A percentile compares a stretch with the other conserved stretches of the same genome.
Conservation (phyloP, 2,797 vertebrate genomes). For the Paratrypauchen microcephalus region DNA sequence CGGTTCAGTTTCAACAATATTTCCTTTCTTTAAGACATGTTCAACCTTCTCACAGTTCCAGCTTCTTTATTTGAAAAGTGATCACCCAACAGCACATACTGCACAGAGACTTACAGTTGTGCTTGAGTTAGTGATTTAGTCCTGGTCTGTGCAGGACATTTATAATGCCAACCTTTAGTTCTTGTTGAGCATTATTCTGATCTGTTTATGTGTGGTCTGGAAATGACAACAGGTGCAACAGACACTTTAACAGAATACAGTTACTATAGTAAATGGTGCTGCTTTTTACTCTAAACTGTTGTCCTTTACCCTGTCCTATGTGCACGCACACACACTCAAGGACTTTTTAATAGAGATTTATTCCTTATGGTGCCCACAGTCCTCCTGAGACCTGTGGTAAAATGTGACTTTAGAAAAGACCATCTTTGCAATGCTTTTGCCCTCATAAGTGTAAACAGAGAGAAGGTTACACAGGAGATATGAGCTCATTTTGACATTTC, state of each 20-base stretch:
- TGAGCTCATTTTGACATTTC: too few relatives aligned
- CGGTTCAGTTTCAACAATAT: constrained; percentile 10
- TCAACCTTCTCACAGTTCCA: constrained; percentile 29
- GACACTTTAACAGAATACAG: constrained; percentile 82
- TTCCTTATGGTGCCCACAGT: constrained; percentile 70
- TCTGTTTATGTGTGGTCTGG: constrained; percentile 73
- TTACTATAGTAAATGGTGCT: constrained; percentile 84
- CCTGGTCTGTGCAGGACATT: constrained; percentile 43
- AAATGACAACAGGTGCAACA: constrained; percentile 81
- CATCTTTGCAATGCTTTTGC: constrained; percentile 70
- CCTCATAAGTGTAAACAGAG: constrained; percentile 49
- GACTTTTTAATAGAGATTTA: constrained; percentile 80
- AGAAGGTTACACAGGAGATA: too few relatives aligned
- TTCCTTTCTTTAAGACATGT: constrained; percentile 42
- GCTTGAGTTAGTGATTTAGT: constrained; percentile 52
- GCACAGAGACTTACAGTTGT: constrained; percentile 57
- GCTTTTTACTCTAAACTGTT: constrained; percentile 83
- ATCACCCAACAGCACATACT: constrained; percentile 57
- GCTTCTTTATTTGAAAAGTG: constrained; percentile 53
- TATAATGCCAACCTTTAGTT: constrained; percentile 48
- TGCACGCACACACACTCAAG: constrained; percentile 74
- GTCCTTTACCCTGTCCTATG: constrained; percentile 76
- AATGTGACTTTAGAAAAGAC: constrained; percentile 70
- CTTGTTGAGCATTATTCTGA: constrained; percentile 52
- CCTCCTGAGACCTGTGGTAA: constrained; percentile 65